Conservation (phyloP, 2,888 invertebrate species). For the Campoplex capitator region DNA sequence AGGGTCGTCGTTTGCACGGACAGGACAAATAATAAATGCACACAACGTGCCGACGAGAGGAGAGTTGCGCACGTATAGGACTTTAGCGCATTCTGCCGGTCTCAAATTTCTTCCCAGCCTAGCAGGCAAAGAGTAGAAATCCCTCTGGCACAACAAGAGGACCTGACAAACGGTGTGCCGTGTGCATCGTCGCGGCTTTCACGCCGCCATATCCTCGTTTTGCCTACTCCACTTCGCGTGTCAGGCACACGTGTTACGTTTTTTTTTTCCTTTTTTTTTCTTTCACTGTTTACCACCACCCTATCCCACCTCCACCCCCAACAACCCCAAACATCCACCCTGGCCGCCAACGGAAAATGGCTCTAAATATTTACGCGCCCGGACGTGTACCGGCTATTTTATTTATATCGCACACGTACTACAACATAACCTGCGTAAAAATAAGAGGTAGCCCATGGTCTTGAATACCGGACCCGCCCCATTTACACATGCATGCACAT, state of each 20-base stretch:
- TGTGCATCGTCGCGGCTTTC: constrained; percentile 42
- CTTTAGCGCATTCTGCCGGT: constrained; percentile 39
- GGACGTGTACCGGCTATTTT: constrained; percentile 73
- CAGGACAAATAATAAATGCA: constrained; percentile 66
- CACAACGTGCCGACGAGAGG: constrained; percentile 60
- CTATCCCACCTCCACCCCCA: not conserved
- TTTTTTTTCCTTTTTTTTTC: constrained; percentile 48
- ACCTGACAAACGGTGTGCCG: constrained; percentile 51
- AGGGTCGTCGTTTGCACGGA: constrained; percentile 64
- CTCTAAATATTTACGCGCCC: constrained; percentile 77
- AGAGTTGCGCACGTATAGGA: constrained; percentile 17
- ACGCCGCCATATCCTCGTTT: constrained; percentile 50
- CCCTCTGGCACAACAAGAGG: constrained; percentile 33
- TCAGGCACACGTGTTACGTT: constrained; percentile 68
- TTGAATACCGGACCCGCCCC: not conserved
- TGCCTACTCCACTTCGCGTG: constrained; percentile 49
- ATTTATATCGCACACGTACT: constrained; percentile 69
- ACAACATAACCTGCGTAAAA: constrained; percentile 42
- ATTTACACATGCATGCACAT: not conserved
- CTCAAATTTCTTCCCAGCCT: constrained; percentile 54
- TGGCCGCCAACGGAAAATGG: constrained; percentile 64
- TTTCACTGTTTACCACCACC: not conserved
- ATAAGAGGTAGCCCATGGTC: constrained; percentile 27
- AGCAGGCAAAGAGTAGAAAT: constrained; percentile 42
- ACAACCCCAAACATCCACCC: not conserved